Base-by-base conservation (phyloP, 37 sponge, comb jelly and placozoan genomes). In the Mnemiopsis leidyi region DNA sequence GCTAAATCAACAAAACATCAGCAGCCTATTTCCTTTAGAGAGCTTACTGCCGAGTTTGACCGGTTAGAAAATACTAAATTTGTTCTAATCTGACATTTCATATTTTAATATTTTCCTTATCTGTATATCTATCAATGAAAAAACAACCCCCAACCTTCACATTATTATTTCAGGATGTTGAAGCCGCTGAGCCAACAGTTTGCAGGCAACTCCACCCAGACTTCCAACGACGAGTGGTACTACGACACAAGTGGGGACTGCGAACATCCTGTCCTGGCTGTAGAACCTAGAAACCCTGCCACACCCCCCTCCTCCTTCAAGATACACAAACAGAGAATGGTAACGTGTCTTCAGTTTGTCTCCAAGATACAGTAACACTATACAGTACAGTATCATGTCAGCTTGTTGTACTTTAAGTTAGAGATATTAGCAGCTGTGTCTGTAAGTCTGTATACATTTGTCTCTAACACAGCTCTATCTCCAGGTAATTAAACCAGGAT, bases 261-360 rank as follows among this genome's bases (percentile, higher is more conserved):
- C 39, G 38, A 28, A 0, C 90, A 85, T 37, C 40, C 61, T 24
- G 61, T 85, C 0, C 90, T 85, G 61, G 90, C 90, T 85, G 35
- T 85, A 0, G 90, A 85, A 61, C 90, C 90, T n/a, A 13, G 90
- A 38, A 85, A 85, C 90, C 90, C 90, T 38, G 90, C 90, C 48
- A 85, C 61, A 26, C 90, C 90, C 3, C 90, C 90, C 9, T 39
- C 24, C 26, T 40, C 90, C 9, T 40, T 85, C 48, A 85, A 85
- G 29, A 85, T 85, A 26, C 90, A 85, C 90, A 85, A 40, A 33
- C 90, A 85, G 23, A 38, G 90, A 38, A 85, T 61, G 30, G 90
- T 85, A 71, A 71, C n/a, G n/a, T n/a, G n/a, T 13, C 20, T 67
- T 67, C 13, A 67, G n/a, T n/a, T n/a, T n/a, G n/a, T n/a, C n/a